phyloP scores from a whole-genome alignment of 53 echinoderm and acorn worm genomes.

The Holothuria leucospilota region DNA sequence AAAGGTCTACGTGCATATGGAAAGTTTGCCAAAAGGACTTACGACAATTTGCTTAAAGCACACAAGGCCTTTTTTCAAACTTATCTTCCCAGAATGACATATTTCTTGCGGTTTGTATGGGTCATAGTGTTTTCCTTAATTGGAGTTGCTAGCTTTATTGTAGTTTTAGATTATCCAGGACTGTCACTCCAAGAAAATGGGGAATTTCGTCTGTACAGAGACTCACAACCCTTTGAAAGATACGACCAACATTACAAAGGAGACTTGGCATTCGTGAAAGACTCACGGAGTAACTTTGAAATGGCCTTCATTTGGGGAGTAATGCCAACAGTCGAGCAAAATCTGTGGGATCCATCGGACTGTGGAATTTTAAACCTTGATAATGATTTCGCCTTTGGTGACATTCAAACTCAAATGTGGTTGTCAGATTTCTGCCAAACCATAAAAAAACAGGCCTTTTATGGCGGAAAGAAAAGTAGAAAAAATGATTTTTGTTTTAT shows the following conservation, averaged over 20 bases:
- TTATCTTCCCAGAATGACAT: slow-evolving; percentile 54
- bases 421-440: slow-evolving; percentile 58
- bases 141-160: slow-evolving; percentile 47
- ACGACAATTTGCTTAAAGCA: not conserved
- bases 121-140: slow-evolving; percentile 48
- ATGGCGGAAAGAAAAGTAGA: not conserved
- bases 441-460: slow-evolving; percentile 51
- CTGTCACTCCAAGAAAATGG: slow-evolving; percentile 50
- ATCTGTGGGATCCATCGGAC: slow-evolving; percentile 57
- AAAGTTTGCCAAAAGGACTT: not conserved
- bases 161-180: slow-evolving; percentile 62
- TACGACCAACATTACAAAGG: slow-evolving; percentile 63
- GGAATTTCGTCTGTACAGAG: slow-evolving; percentile 63
- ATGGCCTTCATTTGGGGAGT: slow-evolving; percentile 63
- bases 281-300: slow-evolving; percentile 20
- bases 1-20: not conserved
- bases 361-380: slow-evolving; percentile 39
- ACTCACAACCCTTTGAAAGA: slow-evolving; percentile 59
- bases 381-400: slow-evolving; percentile 45
- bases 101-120: slow-evolving; percentile 63
- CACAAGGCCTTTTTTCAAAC: slow-evolving; percentile 36
- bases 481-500: slow-evolving; percentile 61
- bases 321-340: not conserved
- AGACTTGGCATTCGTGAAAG: slow-evolving; percentile 54
- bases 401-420: slow-evolving; percentile 67